phyloP scores from a whole-genome alignment of 2,113 vertebrate species.

The Myanophis thanlyinensis region DNA sequence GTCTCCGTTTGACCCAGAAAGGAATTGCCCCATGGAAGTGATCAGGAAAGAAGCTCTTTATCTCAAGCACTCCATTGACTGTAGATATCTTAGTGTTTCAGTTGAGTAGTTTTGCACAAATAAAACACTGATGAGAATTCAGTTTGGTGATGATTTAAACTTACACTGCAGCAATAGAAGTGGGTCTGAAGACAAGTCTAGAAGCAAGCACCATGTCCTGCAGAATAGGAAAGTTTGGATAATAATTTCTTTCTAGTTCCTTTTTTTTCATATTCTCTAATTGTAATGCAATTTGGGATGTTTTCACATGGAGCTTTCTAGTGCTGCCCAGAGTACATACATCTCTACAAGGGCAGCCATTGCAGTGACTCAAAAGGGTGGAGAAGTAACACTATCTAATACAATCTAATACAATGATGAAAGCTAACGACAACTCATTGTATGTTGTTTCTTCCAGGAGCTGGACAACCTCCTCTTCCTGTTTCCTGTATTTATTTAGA shows the following conservation, averaged over 20 bases:
- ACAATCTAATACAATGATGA: not conserved
- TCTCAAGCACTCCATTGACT: not conserved
- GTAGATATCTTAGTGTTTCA: conserved; percentile 14
- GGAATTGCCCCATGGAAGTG: conserved; percentile 7
- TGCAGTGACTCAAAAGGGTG: not conserved
- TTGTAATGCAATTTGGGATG: not conserved
- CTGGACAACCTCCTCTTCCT: not conserved
- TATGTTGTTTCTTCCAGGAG: not conserved
- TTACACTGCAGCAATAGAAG: not conserved
- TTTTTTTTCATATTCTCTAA: not conserved
- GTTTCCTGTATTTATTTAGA: not conserved
- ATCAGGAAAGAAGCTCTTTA: conserved; percentile 11
- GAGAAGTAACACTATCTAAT: not conserved
- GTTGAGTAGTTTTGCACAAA: not conserved
- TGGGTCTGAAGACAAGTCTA: not conserved
- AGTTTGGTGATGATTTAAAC: not conserved
- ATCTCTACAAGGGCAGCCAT: not conserved
- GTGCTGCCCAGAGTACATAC: not conserved
- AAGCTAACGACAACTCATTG: not conserved
- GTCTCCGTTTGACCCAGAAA: conserved; percentile 28
- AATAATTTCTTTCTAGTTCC: not conserved
- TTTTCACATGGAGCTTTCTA: not conserved
- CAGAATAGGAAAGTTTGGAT: not conserved
- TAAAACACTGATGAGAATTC: not conserved
- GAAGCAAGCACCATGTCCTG: not conserved